These are phyloP conservation scores for Argyresthia albistria DNA, from an alignment of 2,888 invertebrate genomes.

Conservation along the genomic window DNA sequence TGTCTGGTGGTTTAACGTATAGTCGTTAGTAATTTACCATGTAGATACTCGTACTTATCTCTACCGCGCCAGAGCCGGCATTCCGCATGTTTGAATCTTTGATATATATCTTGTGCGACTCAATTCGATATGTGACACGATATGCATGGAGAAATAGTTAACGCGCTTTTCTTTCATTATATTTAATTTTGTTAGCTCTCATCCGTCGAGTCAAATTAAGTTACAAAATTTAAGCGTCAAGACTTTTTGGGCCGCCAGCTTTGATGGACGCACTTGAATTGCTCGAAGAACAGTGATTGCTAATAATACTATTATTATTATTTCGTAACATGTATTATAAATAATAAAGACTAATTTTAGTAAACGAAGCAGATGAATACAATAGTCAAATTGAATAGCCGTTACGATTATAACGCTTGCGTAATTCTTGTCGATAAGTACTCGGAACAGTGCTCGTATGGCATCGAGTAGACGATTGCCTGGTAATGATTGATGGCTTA, in stretches of 20 bases:
- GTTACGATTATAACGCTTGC: conserved; percentile 7
- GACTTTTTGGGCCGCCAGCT: conserved; percentile 28
- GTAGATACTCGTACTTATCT: too few species aligned
- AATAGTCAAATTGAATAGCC: conserved; percentile 9
- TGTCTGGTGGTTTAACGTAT: too few species aligned
- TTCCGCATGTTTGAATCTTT: conserved; percentile 11
- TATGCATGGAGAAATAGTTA: conserved; percentile 10
- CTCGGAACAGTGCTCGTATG: conserved; percentile 2
- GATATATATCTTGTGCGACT: conserved; percentile 8
- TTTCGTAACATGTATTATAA: conserved; percentile 17
- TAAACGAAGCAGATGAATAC: conserved; percentile 9
- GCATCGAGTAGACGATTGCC: not conserved
- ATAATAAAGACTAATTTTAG: conserved; percentile 23
- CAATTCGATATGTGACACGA: conserved; percentile 12
- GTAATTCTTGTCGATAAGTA: conserved; percentile 5
- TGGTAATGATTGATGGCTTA: conserved; percentile 6
- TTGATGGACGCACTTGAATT: conserved; percentile 39
- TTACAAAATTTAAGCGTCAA: conserved; percentile 48
- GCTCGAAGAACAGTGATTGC: conserved; percentile 39
- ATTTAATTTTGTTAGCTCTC: conserved; percentile 21
- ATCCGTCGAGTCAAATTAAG: conserved; percentile 33
- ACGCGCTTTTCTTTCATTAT: conserved; percentile 19
- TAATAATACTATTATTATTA: conserved; percentile 52
- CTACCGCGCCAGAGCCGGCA: conserved; percentile 3
- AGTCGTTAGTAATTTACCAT: too few species aligned